Base-by-base conservation (phyloP, 2,113 vertebrate genomes). In the Varanus salvator region DNA sequence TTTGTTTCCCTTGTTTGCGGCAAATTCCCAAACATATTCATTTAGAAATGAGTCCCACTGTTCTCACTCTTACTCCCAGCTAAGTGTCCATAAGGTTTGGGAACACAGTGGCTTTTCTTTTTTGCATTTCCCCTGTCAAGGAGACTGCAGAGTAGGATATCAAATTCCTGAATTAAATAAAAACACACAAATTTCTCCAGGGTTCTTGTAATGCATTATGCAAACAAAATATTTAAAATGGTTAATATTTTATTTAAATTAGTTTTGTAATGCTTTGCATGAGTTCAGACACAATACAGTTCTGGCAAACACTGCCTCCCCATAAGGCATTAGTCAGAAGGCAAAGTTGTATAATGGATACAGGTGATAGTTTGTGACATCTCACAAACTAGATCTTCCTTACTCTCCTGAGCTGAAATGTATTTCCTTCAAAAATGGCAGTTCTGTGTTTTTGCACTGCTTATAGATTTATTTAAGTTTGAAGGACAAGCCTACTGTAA, bases 211-310 rank as follows among this genome's bases (percentile, higher is more conserved):
- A 92, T 92, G 64, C 64, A 84, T 75, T 86, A 88, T 86, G 78
- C 21, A 48, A 52, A 92, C 91, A 92, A 86, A 92, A 93, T 60
- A 87, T 93, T 92, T 84, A 92, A 90, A 90, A 69, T 89, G 50
- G 76, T 89, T 94, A 21, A 27, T 93, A 84, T 93, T n/a, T 93
- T 92, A 76, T 90, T 92, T 90, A 94, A 66, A 80, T 29, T 15
- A 92, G 31, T 85, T 77, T 69, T 94, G 80, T 84, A 44, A 82
- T 90, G 77, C 87, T 93, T 84, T 88, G 86, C 72, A 86, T 38
- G 48, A 75, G 48, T 84, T 90, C 54, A 93, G 80, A 19, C 75
- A 93, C 90, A 84, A 83, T 92, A 87, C 71, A 87, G 34, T 60
- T 87, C 83, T 93, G 92, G 90, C 93, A 94, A 77, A 82, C 0